Evolutionary conservation across 2,888 invertebrate species (phyloP), one percentile per base, ranked within the genome.

Genomic region (Limnephilus rhombicus): DNA sequence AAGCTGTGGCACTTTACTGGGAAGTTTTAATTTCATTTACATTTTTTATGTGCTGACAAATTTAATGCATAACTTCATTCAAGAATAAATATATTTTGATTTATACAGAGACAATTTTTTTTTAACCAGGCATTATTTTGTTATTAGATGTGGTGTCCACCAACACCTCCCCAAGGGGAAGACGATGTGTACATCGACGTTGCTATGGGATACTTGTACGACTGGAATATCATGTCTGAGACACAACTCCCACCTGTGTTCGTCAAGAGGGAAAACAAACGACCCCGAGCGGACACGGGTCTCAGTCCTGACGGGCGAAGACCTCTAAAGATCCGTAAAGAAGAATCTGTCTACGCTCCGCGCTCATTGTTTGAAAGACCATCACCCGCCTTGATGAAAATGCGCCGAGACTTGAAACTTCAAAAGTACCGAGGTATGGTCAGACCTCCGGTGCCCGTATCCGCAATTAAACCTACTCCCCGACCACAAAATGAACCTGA

Each of bases 121-220:
- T 41, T 86, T 41, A 86, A 68, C 68, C 68, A 68, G 68, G 68
- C 12, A 18, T 41, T 86, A n/a, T 45, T 86, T 13, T 85, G 93
- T 93, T 94, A 94, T 94, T 95, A 99, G 99, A 97, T 99, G 97
- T 99, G 99, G 99, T 98, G 98, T 94, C 99, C 99, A 91, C 99
- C 99, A 92, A 99, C 99, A 34, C 99, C 99, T 92, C 99, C 99
- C 18, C 98, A 98, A 95, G 98, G 98, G 95, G 99, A 99, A 94
- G 98, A 98, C 94, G 99, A 99, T 95, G 96, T 99, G 92, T 99
- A 99, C 96, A 97, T 98, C 94, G 99, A 99, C 95, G 97, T 97
- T 94, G 97, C 98, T 93, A 96, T 98, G 95, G 97, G 98, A 93
- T 98, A 98, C 95, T 97, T 99, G 93, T 99, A 99, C 96, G 98